Evolutionary conservation across 2,113 vertebrate species (phyloP).

Genomic region (Sander lucioperca): DNA sequence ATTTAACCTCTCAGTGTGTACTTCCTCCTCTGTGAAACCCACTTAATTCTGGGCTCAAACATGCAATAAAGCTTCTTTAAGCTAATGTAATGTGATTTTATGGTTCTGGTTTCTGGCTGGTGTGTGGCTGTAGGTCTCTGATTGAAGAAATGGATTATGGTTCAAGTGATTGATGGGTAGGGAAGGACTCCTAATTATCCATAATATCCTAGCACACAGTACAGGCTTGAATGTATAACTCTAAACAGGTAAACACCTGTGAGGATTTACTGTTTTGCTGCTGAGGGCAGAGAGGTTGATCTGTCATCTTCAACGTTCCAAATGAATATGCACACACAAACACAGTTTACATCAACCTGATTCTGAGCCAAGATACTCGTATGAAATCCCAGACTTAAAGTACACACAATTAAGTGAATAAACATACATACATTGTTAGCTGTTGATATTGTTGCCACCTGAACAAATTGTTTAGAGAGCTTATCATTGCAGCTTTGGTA

Average conservation of each 20-base stretch:
- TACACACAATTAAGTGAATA: neutral
- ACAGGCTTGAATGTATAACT: neutral
- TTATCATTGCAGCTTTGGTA: slow-evolving; percentile 52
- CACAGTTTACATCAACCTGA: neutral
- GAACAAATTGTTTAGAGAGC: slow-evolving; percentile 39
- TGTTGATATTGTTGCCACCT: slow-evolving; percentile 31
- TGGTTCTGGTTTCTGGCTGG: slow-evolving; percentile 17
- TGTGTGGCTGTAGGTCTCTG: slow-evolving; percentile 23
- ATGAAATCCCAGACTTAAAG: neutral
- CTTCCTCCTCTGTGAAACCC: slow-evolving; percentile 42
- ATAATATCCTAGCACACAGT: neutral
- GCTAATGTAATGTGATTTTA: slow-evolving; percentile 43
- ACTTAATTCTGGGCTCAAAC: slow-evolving; percentile 34
- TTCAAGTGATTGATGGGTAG: slow-evolving; percentile 23
- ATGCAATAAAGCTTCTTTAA: slow-evolving; percentile 31
- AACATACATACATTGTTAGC: neutral
- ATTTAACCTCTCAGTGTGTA: slow-evolving; percentile 58
- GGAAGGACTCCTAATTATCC: slow-evolving; percentile 22
- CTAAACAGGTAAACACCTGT: slow-evolving; percentile 23
- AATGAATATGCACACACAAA: neutral
- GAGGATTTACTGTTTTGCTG: neutral
- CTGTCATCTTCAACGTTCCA: neutral
- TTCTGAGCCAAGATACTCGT: neutral
- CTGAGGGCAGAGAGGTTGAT: slow-evolving; percentile 3
- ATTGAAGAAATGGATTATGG: slow-evolving; percentile 40